phyloP scores from a whole-genome alignment of 2,797 vertebrate species.

The Prunella strophiata region DNA sequence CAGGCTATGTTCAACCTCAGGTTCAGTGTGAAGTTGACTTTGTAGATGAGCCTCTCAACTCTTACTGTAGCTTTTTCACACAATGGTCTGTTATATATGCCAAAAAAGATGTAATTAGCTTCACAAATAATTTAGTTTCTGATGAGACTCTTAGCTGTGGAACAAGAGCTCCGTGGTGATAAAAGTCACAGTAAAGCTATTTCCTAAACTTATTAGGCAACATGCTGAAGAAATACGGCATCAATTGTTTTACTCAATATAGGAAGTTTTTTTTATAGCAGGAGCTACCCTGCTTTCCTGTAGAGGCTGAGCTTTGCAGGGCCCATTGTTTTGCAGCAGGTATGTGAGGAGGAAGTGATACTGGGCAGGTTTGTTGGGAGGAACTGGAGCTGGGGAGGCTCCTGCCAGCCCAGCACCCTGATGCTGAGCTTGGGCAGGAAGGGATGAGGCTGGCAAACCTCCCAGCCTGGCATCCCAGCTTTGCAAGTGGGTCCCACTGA shows the following conservation, averaged over 20 bases:
- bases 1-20: background rate
- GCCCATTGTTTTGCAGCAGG: background rate
- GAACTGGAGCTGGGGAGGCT: background rate
- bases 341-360: background rate
- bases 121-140: background rate
- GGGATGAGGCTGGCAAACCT: background rate
- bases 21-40: background rate
- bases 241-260: background rate
- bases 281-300: background rate
- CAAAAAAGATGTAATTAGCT: background rate
- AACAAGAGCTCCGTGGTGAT: background rate
- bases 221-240: background rate
- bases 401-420: background rate
- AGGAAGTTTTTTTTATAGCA: background rate
- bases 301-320: background rate
- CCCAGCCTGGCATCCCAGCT: background rate
- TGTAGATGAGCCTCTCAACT: background rate
- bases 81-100: background rate
- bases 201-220: background rate
- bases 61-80: background rate
- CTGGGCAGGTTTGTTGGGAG: background rate
- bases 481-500: rapidly evolving
- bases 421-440: background rate
- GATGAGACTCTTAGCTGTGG: background rate
- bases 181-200: background rate